Evolutionary conservation across 2,797 vertebrate genomes (phyloP).

Genomic region (Chelonia mydas): DNA sequence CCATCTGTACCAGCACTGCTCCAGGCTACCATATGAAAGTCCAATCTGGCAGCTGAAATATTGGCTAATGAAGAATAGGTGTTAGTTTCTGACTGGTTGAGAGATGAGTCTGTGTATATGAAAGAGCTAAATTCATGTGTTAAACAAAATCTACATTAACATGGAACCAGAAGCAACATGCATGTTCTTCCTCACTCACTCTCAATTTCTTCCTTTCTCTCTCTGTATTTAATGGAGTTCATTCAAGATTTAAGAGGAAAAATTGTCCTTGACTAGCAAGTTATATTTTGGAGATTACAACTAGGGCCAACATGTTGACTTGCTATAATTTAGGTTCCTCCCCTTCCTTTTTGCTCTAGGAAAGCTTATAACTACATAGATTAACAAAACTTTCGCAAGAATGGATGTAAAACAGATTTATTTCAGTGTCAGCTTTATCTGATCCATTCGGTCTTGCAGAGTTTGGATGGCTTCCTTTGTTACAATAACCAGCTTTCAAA

Average conservation of each 20-base stretch:
- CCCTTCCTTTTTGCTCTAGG: constrained; percentile 60
- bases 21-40: constrained; percentile 83
- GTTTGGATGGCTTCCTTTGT: constrained; percentile 84
- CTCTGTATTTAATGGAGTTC: constrained; percentile 58
- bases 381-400: constrained; percentile 83
- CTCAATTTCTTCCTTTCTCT: constrained; percentile 27
- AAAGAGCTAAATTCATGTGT: constrained; percentile 68
- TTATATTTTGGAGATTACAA: constrained; percentile 76
- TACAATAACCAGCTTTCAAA: constrained; percentile 84
- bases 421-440: constrained; percentile 84
- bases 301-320: constrained; percentile 69
- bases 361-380: constrained; percentile 81
- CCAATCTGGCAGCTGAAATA: constrained; percentile 83
- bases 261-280: constrained; percentile 66
- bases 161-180: constrained; percentile 59
- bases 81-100: constrained; percentile 77
- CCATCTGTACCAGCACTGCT: constrained; percentile 81
- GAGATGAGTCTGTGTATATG: constrained; percentile 73
- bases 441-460: constrained; percentile 84
- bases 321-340: constrained; percentile 55
- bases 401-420: constrained; percentile 86
- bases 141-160: constrained; percentile 62
- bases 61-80: constrained; percentile 80
- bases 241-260: constrained; percentile 58
- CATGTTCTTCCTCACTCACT: neutral